These are phyloP conservation scores for Phrynocephalus versicolor DNA, from an alignment of 2,113 vertebrate species.

Conservation along the genomic window DNA sequence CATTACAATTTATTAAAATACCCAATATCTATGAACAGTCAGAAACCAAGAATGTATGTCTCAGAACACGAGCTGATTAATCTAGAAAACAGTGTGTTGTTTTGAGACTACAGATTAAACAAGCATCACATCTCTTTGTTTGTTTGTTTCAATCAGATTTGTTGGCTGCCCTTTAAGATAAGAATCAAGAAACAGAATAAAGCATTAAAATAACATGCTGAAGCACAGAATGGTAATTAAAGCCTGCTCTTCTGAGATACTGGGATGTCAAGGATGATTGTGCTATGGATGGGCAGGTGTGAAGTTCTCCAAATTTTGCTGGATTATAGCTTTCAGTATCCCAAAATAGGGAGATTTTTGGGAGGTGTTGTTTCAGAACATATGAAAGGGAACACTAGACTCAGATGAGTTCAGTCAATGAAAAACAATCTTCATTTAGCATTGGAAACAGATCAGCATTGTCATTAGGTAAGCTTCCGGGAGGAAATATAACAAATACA, in stretches of 20 bases:
- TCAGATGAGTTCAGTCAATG: not conserved
- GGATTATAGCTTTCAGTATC: no score
- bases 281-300: no score
- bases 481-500: not conserved
- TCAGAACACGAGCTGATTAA: not conserved
- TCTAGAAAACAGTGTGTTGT: not conserved
- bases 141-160: conserved; percentile 4
- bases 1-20: not conserved
- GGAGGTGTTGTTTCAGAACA: no score
- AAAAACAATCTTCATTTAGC: not conserved
- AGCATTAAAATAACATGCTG: not conserved
- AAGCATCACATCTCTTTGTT: not conserved
- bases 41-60: not conserved
- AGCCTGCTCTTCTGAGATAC: not conserved
- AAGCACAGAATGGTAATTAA: not conserved
- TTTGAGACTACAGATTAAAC: not conserved
- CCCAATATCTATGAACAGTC: not conserved
- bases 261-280: not conserved
- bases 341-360: no score
- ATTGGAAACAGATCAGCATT: not conserved
- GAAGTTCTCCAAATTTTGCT: no score
- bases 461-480: not conserved
- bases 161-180: conserved; percentile 1
- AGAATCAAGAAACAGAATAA: not conserved
- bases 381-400: no score